Base-by-base conservation (phyloP, 2,113 vertebrate genomes). In the Callithrix jacchus region DNA sequence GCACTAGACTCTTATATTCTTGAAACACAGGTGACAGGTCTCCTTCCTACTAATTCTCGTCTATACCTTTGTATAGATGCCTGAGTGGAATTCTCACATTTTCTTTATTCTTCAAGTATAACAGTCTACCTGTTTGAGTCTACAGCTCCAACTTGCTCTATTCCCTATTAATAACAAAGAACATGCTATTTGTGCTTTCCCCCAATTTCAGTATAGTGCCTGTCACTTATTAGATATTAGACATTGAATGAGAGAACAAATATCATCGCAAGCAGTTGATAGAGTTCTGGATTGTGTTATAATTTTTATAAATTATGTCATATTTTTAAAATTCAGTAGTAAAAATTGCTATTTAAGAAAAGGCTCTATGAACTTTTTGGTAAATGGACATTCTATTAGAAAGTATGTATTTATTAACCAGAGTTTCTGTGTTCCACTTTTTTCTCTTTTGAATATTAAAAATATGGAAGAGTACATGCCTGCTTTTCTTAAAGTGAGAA, bases 401-500 rank as follows among this genome's bases (percentile, higher is more conserved):
- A 77, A 66, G 18, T 58, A 73, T 54, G 52, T 1, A 32, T 87
- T 73, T 45, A 32, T 87, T 80, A 94, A 21, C 27, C 21, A 88
- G 6, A 1, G 1, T 86, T 77, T 87, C 32, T 74, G 1, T 76
- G 49, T n/a, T 6, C 11, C 3, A 20, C 84, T 74, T 17, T 52
- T 79, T 52, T 10, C 32, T 58, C 37, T 74, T 25, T 64, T 37
- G 4, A 91, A 80, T 74, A 32, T 42, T 91, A 76, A 84, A 91
- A 40, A 10, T 21, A 68, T 61, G 8, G 2, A 42, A 82, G 64
- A 37, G 2, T 49, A 80, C 1, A n/a, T 82, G 45, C 4, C 3
- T 91, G 6, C n/a, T 83, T 87, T 96, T 73, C 85, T 95, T 87
- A 79, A 89, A 81, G 37, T 79, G 23, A 89, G 11, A 87, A 68